phyloP scores from a whole-genome alignment of 2,797 vertebrate genomes.

The Myotis pilosus region DNA sequence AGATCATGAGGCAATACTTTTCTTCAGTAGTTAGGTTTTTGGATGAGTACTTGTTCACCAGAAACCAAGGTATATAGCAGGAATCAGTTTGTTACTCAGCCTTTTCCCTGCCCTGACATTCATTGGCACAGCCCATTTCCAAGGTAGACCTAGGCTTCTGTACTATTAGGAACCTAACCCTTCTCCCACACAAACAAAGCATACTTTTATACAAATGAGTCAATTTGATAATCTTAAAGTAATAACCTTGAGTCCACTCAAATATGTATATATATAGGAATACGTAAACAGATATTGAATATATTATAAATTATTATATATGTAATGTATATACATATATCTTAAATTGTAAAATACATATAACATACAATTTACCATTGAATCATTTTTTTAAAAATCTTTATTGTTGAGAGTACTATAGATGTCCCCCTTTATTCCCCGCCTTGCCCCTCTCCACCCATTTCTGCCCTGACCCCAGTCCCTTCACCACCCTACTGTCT shows the following conservation, averaged over 20 bases:
- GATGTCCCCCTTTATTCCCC: too few relatives aligned
- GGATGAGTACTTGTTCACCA: background rate
- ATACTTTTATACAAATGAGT: background rate
- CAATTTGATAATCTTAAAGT: background rate
- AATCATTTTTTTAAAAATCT: too few relatives aligned
- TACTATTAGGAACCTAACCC: background rate
- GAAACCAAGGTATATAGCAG: background rate
- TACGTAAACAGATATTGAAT: background rate
- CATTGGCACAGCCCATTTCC: background rate
- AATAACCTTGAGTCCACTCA: background rate
- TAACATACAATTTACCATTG: background rate
- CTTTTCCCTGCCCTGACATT: background rate
- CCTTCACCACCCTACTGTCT: too few relatives aligned
- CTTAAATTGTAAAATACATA: background rate
- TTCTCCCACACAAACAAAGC: background rate
- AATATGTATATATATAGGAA: background rate
- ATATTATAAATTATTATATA: background rate
- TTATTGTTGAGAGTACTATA: too few relatives aligned
- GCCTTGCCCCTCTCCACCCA: too few relatives aligned
- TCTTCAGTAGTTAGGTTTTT: background rate
- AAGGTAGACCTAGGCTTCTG: background rate
- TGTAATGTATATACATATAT: background rate
- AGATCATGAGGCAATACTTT: background rate
- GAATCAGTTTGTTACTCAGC: background rate
- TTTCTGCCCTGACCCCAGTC: too few relatives aligned